Percentiles rank a stretch among this genome's conserved stretches.
Conservation (phyloP, 2,888 invertebrate genomes). For the Conistra vaccinii region DNA sequence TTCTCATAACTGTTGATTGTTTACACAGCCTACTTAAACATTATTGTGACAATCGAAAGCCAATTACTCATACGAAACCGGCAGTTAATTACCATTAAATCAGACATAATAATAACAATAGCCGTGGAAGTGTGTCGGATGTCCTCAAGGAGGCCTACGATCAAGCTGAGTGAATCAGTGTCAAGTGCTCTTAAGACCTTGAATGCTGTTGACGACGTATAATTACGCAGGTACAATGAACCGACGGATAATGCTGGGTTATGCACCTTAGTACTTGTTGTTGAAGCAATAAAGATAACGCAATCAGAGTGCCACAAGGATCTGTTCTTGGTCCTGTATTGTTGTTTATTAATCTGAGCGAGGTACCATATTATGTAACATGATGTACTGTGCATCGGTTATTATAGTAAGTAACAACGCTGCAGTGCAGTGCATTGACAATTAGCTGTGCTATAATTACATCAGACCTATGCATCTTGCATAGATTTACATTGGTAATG, state of each 20-base stretch:
- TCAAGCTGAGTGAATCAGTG: slow-evolving; percentile 81
- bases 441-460: slow-evolving; percentile 41
- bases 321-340: slow-evolving; percentile 53
- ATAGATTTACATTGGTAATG: slow-evolving; percentile 44
- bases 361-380: neutral
- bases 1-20: slow-evolving; percentile 25
- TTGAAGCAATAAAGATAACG: slow-evolving; percentile 64
- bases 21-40: slow-evolving; percentile 10
- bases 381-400: slow-evolving; percentile 16
- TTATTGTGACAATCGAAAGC: slow-evolving; percentile 27
- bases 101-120: slow-evolving; percentile 68
- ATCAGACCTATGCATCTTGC: slow-evolving; percentile 47
- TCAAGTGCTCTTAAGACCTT: slow-evolving; percentile 78
- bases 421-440: slow-evolving; percentile 28
- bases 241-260: slow-evolving; percentile 64
- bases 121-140: slow-evolving; percentile 79
- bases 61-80: slow-evolving; percentile 49
- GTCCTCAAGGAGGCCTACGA: slow-evolving; percentile 81
- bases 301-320: slow-evolving; percentile 59
- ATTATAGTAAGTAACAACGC: slow-evolving; percentile 15
- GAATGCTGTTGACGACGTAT: slow-evolving; percentile 59
- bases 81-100: slow-evolving; percentile 69
- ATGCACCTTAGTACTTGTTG: slow-evolving; percentile 51
- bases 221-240: slow-evolving; percentile 75
- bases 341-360: slow-evolving; percentile 15